phyloP scores from a whole-genome alignment of 1,140 invertebrate species.

The Euura saliciscinereae region DNA sequence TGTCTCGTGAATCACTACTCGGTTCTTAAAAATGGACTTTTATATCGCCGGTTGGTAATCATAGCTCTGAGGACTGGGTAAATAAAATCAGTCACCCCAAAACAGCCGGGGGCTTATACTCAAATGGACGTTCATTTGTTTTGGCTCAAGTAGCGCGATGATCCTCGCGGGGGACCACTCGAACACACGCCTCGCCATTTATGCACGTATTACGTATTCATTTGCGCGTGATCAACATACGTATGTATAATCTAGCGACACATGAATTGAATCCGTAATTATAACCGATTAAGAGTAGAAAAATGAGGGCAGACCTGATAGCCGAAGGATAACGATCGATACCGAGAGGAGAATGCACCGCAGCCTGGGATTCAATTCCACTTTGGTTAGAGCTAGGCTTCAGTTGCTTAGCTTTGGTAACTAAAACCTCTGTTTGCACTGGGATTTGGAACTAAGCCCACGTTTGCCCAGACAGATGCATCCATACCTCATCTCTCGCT shows the following conservation, averaged over 20 bases:
- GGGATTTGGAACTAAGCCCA: slow-evolving; percentile 46
- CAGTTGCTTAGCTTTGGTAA: slow-evolving; percentile 5
- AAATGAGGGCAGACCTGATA: neutral
- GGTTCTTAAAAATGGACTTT: slow-evolving; percentile 5
- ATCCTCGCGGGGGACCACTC: neutral
- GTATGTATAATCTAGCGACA: slow-evolving; percentile 20
- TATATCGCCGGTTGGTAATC: neutral
- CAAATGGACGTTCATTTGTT: slow-evolving; percentile 5
- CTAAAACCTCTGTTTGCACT: slow-evolving; percentile 33
- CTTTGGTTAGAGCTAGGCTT: neutral
- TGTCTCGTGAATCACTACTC: neutral
- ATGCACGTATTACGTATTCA: neutral
- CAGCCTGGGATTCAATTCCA: neutral
- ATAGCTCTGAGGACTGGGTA: neutral
- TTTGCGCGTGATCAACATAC: slow-evolving; percentile 24
- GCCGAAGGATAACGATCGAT: neutral
- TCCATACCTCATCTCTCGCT: slow-evolving; percentile 36
- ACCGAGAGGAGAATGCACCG: neutral
- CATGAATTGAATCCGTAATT: neutral
- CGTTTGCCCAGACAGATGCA: slow-evolving; percentile 48
- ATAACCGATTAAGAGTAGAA: slow-evolving; percentile 6
- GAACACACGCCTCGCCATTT: neutral
- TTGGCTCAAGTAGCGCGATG: slow-evolving; percentile 1
- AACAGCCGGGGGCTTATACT: neutral
- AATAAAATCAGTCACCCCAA: slow-evolving; percentile 7